Evolutionary conservation across 2,113 vertebrate genomes (phyloP), one percentile per base, ranked within the genome.

Genomic region (Psilopsiagon aurifrons): DNA sequence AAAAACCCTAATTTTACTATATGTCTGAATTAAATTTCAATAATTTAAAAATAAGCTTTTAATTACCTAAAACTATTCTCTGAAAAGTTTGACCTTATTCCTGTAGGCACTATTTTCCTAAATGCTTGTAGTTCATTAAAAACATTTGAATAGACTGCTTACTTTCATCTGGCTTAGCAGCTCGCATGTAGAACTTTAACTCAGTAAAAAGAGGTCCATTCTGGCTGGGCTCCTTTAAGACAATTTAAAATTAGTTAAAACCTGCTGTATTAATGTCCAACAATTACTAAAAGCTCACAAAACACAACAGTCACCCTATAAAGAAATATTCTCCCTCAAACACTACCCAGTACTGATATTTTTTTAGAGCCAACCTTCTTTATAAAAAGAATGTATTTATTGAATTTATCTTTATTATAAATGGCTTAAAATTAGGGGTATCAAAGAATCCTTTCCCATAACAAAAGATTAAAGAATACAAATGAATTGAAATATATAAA

Each of bases 141-240:
- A 94, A 95, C 82, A 97, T 97, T 86, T 67, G 89, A 91, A 91
- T 19, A 90, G 62, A 91, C 93, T 82, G 94, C 99, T 98, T 98
- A 99, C 99, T 99, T 97, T 98, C 98, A 73, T 99, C 99, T 76
- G 99, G 98, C 88, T 99, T 99, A 82, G 99, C 99, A 94, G 99
- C 99, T 98, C 99, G 96, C 98, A 99, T 99, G 98, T 99, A 99
- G 96, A 99, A 99, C 97, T 98, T 99, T 91, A 99, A 98, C 97
- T 99, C 99, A 64, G 98, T 99, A 97, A 99, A 99, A 66, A 99
- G 98, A 60, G 99, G 99, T 96, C 99, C 99, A 47, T 99, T 99
- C 33, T 99, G 98, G 96, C 98, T 99, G 73, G 99, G 99, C 92
- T 99, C 99, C 99, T 99, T 94, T 82, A 98, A 97, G 97, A 96